Percentiles rank a stretch among this genome's conserved stretches.
These are phyloP conservation scores for Rhinoraja longicauda DNA, from an alignment of 2,797 vertebrate species.

Conservation along the genomic window DNA sequence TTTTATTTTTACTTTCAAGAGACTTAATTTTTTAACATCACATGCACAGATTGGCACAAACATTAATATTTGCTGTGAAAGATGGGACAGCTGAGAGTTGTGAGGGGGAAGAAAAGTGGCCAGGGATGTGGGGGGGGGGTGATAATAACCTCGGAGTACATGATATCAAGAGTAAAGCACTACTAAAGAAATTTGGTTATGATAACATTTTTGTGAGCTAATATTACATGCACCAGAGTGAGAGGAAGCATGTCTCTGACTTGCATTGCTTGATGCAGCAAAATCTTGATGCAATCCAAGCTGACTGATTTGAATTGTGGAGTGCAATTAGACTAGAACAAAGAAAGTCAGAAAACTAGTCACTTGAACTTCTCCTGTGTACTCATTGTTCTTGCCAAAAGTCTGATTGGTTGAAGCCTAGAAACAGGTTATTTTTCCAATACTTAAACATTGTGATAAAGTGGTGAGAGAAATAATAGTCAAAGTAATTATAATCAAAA, in stretches of 20 bases:
- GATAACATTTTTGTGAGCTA: not conserved
- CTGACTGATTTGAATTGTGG: not conserved
- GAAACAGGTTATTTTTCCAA: not conserved
- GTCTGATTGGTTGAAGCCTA: not conserved
- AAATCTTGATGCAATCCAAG: not conserved
- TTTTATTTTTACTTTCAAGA: constrained; percentile 45
- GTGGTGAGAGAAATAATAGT: not conserved
- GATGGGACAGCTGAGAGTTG: not conserved
- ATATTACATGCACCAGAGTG: not conserved
- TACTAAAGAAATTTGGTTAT: not conserved
- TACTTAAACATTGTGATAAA: not conserved
- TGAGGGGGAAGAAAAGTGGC: not conserved
- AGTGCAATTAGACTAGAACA: not conserved
- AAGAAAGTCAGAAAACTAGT: not conserved
- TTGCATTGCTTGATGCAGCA: not conserved
- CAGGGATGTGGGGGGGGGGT: too few species aligned
- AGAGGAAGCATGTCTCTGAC: not conserved
- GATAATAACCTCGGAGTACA: not conserved
- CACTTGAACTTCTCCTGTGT: not conserved
- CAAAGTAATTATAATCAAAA: too few species aligned
- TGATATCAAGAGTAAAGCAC: not conserved
- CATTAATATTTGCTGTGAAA: constrained; percentile 26
- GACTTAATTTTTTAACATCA: constrained; percentile 45
- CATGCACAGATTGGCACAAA: not conserved
- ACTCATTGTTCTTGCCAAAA: not conserved